Base-by-base conservation (phyloP, 2,888 invertebrate genomes). In the Synanthedon vespiformis region DNA sequence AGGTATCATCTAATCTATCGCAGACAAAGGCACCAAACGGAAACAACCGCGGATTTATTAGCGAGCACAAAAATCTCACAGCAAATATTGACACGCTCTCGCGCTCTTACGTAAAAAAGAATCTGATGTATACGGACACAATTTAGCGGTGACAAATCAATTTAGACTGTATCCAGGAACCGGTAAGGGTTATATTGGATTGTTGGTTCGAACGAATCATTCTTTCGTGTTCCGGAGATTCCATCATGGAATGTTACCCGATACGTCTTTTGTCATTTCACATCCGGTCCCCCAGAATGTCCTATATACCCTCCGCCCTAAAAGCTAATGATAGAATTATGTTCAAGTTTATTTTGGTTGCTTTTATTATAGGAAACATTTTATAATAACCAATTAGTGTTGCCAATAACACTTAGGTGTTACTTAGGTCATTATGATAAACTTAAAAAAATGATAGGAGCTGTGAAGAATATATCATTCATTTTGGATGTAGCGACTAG, bases 221-320 rank as follows among this genome's bases (percentile, higher is more conserved):
- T 40, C 50, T 48, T 52, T 34, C 34, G 34, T 34, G 34, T 34
- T 34, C 34, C 51, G 54, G 53, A 59, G 59, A 66, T 67, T 67
- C 65, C 62, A 64, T 67, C 63, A 62, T 56, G 50, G 44, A 58
- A 56, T 57, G 69, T 66, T 65, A 70, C 63, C 62, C 67, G 71
- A 74, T 73, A 77, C 67, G 68, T 72, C 73, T 74, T 77, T 77
- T 77, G 77, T 74, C 72, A 72, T 70, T 70, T 69, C 70, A 72
- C 72, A 75, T 76, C 75, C 74, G 69, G 47, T 22, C 59, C 56
- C 52, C 11, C 53, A 14, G 6, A 44, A 44, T 44, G 6, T 8
- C 13, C 44, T 34, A 34, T 34, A 34, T 34, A 34, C 13, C 44
- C 44, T 14, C 11, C 44, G 44, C n/a, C 4, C 44, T 44, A 14